A percentile compares a stretch with the other conserved stretches of the same genome.
phyloP scores from a whole-genome alignment of 2,797 vertebrate genomes.

The Manis crassicaudata region DNA sequence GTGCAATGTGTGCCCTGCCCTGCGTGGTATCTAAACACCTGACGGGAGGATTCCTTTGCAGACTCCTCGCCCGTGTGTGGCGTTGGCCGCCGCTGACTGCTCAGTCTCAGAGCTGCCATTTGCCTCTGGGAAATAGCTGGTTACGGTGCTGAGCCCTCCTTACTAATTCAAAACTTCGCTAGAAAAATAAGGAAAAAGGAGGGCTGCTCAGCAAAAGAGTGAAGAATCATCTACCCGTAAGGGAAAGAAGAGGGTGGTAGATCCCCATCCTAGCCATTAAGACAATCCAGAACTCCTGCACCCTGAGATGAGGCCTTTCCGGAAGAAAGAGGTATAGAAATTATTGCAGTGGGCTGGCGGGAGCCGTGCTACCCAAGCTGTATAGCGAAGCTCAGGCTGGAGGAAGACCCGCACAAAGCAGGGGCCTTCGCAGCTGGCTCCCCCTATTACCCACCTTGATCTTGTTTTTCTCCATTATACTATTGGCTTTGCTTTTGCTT shows the following conservation, averaged over 20 bases:
- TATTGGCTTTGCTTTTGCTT: no score
- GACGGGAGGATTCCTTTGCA: background rate
- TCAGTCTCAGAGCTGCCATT: background rate
- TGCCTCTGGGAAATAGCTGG: background rate
- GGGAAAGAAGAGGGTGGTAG: background rate
- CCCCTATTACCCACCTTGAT: no score
- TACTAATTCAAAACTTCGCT: background rate
- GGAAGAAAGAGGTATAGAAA: background rate
- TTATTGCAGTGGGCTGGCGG: no score
- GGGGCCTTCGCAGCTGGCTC: no score
- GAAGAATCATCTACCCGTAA: background rate
- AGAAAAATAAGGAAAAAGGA: background rate
- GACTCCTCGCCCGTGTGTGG: background rate
- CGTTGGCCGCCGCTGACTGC: background rate
- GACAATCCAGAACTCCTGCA: background rate
- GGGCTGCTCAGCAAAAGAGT: background rate
- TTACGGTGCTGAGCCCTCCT: background rate
- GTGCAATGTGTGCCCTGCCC: background rate
- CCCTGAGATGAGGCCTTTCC: background rate
- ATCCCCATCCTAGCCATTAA: background rate
- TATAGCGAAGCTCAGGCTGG: no score
- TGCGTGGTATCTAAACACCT: background rate
- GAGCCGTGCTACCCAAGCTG: no score
- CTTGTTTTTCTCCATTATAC: no score
- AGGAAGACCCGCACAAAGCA: no score